phyloP scores from a whole-genome alignment of 2,888 invertebrate genomes.

The Drosophila nr. fundita region DNA sequence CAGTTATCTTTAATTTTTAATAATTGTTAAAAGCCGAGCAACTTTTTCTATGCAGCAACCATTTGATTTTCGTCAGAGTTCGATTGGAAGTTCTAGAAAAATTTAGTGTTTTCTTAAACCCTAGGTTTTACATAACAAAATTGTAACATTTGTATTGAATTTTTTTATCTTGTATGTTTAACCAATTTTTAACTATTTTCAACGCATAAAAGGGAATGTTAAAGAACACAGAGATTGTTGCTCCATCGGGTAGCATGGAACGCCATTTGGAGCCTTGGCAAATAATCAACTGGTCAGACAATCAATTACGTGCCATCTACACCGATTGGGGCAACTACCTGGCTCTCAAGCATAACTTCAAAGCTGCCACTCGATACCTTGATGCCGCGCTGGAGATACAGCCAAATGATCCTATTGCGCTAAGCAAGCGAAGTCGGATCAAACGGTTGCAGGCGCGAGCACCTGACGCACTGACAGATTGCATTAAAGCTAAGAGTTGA shows the following conservation, averaged over 20 bases:
- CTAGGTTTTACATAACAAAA: constrained; percentile 12
- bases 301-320: constrained; percentile 73
- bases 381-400: constrained; percentile 73
- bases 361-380: constrained; percentile 69
- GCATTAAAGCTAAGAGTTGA: constrained; percentile 70
- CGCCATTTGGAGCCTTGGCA: constrained; percentile 74
- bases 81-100: neutral
- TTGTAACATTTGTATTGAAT: constrained; percentile 1
- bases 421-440: constrained; percentile 72
- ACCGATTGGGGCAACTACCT: constrained; percentile 81
- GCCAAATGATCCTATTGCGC: constrained; percentile 56
- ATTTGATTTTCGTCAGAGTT: constrained; percentile 4
- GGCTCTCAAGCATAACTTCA: constrained; percentile 62
- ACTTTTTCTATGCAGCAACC: neutral
- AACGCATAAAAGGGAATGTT: constrained; percentile 9
- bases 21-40: neutral
- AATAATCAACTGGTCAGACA: constrained; percentile 65
- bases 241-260: constrained; percentile 9
- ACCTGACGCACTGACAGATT: constrained; percentile 69
- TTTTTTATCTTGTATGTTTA: constrained; percentile 13
- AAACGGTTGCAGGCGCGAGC: constrained; percentile 75
- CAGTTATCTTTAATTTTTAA: neutral
- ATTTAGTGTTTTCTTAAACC: constrained; percentile 3
- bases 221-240: neutral
- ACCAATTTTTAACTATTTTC: constrained; percentile 18